phyloP scores from a whole-genome alignment of 2,888 invertebrate genomes.

The Peribatodes rhomboidaria region DNA sequence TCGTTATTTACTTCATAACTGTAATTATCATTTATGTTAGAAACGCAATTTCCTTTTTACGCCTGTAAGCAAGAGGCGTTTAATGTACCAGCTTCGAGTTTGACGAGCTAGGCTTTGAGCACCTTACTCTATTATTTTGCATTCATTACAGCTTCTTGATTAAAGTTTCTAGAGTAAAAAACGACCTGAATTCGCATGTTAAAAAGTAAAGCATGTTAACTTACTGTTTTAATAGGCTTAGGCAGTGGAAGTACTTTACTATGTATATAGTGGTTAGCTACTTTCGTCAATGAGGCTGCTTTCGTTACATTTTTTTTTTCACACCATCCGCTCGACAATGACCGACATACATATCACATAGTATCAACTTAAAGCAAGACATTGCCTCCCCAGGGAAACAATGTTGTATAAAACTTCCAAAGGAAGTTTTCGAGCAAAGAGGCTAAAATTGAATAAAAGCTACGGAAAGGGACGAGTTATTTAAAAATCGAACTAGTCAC shows the following conservation, averaged over 20 bases:
- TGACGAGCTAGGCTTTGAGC: slow-evolving; percentile 44
- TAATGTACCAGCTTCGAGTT: slow-evolving; percentile 38
- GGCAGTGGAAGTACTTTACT: neutral
- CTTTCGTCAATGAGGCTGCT: too few relatives aligned
- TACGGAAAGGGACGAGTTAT: too few relatives aligned
- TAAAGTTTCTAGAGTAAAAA: slow-evolving; percentile 24
- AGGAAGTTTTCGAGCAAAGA: too few relatives aligned
- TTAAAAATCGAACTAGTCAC: too few relatives aligned
- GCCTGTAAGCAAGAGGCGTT: slow-evolving; percentile 48
- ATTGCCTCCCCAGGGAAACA: too few relatives aligned
- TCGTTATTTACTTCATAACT: slow-evolving; percentile 47
- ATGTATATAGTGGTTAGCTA: too few relatives aligned
- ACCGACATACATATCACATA: too few relatives aligned
- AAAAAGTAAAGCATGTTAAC: slow-evolving; percentile 29
- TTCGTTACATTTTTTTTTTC: too few relatives aligned
- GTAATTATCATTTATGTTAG: slow-evolving; percentile 67
- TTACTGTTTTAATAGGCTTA: slow-evolving; percentile 30
- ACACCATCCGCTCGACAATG: too few relatives aligned
- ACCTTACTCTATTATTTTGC: slow-evolving; percentile 35
- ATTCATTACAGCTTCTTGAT: slow-evolving; percentile 29
- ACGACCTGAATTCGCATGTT: slow-evolving; percentile 27
- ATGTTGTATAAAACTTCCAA: too few relatives aligned
- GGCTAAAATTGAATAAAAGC: too few relatives aligned
- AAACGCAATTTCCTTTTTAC: slow-evolving; percentile 66
- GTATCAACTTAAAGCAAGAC: too few relatives aligned